A percentile compares a stretch with the other conserved stretches of the same genome.
These are phyloP conservation scores for Loripinus fragilis DNA, from an alignment of 2,888 invertebrate species.

Conservation along the genomic window DNA sequence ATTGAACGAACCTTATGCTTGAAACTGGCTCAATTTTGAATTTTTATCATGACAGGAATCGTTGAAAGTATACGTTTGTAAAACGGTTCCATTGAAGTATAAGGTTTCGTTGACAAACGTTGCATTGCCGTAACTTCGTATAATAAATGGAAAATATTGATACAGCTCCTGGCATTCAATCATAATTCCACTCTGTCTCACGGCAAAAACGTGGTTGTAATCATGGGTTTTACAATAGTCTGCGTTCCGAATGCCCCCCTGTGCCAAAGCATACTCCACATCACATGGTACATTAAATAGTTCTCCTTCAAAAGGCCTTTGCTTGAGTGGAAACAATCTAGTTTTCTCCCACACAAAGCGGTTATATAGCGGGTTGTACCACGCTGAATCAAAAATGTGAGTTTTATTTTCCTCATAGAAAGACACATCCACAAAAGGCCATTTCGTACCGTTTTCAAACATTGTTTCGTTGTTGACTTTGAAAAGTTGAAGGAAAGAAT, in stretches of 20 bases:
- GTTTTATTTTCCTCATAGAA: constrained; percentile 4
- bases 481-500: neutral
- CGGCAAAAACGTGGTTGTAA: neutral
- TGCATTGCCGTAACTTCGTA: neutral
- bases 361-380: neutral
- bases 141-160: neutral
- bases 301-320: neutral
- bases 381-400: neutral
- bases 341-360: neutral
- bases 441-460: neutral
- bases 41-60: too few species aligned
- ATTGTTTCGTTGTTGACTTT: neutral
- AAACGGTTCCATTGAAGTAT: neutral
- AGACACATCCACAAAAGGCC: constrained; percentile 7
- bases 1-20: too few species aligned
- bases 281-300: neutral
- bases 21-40: too few species aligned
- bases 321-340: neutral
- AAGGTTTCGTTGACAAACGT: neutral
- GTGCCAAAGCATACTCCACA: neutral
- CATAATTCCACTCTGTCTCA: too few species aligned
- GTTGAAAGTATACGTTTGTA: neutral
- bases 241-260: neutral
- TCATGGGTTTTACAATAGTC: neutral
- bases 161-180: neutral